These are phyloP conservation scores for Isurus oxyrinchus DNA, from an alignment of 2,113 vertebrate genomes.

Conservation along the genomic window DNA sequence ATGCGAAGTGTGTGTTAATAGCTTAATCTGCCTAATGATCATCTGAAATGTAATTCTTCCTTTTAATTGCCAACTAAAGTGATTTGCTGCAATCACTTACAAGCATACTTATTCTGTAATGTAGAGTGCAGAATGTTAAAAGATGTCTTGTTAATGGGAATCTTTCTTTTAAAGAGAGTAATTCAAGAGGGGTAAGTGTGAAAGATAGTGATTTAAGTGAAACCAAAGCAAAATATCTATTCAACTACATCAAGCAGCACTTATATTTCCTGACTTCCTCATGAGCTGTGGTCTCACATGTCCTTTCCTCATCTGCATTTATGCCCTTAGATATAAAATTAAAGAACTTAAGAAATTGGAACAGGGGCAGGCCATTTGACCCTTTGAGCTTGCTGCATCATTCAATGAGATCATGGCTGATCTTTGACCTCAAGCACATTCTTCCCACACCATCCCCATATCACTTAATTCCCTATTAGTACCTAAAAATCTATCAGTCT, in stretches of 20 bases:
- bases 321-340: background rate
- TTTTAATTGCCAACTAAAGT: background rate
- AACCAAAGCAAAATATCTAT: background rate
- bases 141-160: background rate
- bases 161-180: background rate
- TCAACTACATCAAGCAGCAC: background rate
- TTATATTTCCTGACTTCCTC: background rate
- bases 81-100: background rate
- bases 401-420: background rate
- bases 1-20: background rate
- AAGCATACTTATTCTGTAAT: background rate
- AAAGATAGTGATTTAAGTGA: background rate
- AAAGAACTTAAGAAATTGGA: background rate
- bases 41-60: background rate
- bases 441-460: background rate
- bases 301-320: background rate
- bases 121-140: background rate
- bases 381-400: background rate
- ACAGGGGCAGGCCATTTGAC: background rate
- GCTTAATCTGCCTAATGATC: slow-evolving; percentile 5
- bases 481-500: background rate
- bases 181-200: background rate
- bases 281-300: background rate
- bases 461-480: background rate
- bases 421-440: background rate